These are phyloP conservation scores for Rhodeus uyekii DNA, from an alignment of 2,797 vertebrate species.

Conservation along the genomic window DNA sequence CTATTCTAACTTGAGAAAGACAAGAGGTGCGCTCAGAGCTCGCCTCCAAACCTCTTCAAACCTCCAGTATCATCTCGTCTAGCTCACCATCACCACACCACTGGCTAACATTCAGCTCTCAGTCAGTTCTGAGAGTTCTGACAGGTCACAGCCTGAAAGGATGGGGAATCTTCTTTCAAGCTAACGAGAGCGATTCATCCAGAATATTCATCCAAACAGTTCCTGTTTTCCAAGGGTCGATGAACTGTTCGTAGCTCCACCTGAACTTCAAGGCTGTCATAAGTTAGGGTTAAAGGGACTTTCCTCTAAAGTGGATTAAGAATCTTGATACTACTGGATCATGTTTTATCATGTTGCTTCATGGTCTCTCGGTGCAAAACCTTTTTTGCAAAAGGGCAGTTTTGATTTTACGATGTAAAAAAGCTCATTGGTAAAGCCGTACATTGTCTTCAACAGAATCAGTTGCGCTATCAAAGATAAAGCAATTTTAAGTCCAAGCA, in stretches of 20 bases:
- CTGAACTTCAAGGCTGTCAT: constrained; percentile 36
- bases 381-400: no score
- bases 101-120: constrained; percentile 46
- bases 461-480: no score
- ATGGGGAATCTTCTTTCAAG: constrained; percentile 48
- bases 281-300: not conserved
- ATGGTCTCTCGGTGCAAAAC: not conserved
- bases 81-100: constrained; percentile 6
- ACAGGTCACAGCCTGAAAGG: constrained; percentile 42
- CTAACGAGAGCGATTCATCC: constrained; percentile 46
- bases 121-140: constrained; percentile 30
- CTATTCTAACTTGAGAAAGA: constrained; percentile 7
- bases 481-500: no score
- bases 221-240: constrained; percentile 34
- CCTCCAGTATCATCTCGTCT: not conserved
- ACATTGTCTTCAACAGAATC: no score
- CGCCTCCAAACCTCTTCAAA: constrained; percentile 29
- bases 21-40: not conserved
- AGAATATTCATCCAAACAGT: constrained; percentile 37
- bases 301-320: constrained; percentile 4
- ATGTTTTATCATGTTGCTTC: not conserved
- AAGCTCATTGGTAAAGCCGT: no score
- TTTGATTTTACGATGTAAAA: no score
- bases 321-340: not conserved
- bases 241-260: constrained; percentile 26